Percentiles rank a stretch among this genome's conserved stretches.
phyloP scores from a whole-genome alignment of 2,797 vertebrate genomes.

The Sebastes diploproa region DNA sequence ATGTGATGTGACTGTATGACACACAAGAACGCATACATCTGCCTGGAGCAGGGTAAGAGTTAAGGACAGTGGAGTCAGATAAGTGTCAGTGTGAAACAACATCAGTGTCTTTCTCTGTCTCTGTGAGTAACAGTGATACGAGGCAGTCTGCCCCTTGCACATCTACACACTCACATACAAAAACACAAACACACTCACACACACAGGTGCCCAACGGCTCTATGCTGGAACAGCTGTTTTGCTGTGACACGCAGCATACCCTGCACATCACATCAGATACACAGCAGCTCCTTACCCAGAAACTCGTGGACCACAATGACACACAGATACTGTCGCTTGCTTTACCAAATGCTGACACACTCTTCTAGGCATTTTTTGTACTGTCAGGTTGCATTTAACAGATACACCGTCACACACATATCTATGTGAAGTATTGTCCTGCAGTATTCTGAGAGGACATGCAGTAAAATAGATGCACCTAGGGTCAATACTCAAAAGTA shows the following conservation, averaged over 20 bases:
- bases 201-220: conserved; percentile 69
- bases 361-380: conserved; percentile 62
- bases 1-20: conserved; percentile 76
- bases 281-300: conserved; percentile 44
- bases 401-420: conserved; percentile 27
- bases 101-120: conserved; percentile 78
- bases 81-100: conserved; percentile 78
- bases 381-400: conserved; percentile 63
- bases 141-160: conserved; percentile 59
- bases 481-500: not conserved
- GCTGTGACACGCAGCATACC: conserved; percentile 78
- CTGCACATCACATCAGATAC: conserved; percentile 71
- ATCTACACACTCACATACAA: conserved; percentile 31
- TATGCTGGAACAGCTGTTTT: conserved; percentile 60
- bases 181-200: conserved; percentile 38
- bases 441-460: conserved; percentile 9
- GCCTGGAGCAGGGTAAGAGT: conserved; percentile 70
- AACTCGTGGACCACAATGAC: conserved; percentile 55
- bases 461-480: conserved; percentile 8
- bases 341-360: conserved; percentile 66
- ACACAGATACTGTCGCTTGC: conserved; percentile 33
- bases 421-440: conserved; percentile 27
- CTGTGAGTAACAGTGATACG: conserved; percentile 80
- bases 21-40: conserved; percentile 55
- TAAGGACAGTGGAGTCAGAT: conserved; percentile 79